Base-by-base conservation (phyloP, 2,888 invertebrate genomes). In the Notocelia uddmanniana region DNA sequence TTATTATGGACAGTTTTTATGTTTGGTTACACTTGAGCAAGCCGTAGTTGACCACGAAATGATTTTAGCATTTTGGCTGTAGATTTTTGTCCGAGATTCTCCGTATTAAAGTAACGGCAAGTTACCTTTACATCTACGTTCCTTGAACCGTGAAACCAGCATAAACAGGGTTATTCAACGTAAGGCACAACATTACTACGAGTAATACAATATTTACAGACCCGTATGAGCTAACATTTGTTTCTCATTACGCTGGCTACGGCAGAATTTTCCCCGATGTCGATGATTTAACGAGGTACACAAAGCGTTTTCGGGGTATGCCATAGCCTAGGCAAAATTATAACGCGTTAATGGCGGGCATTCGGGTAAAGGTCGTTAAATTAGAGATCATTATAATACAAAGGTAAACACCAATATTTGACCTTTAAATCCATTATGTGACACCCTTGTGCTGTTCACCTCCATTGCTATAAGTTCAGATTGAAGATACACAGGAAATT, bases 141-240 rank as follows among this genome's bases (percentile, higher is more conserved):
- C 10, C 31, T 31, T 52, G 34, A 34, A 10, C 15, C n/a, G 18
- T 37, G 15, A 67, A 60, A 54, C 55, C 19, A 57, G 55, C 55
- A 57, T 67, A 52, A 57, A 68, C 41, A 55, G 31, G 18, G 45
- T 66, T 60, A 59, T 66, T 45, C 48, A 60, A 34, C 21, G 66
- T 34, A 59, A 18, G 26, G 50, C 66, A 70, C 68, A 71, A 72
- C 63, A 67, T 72, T 75, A 75, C 34, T 69, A 71, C 13, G 60
- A 66, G 67, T 73, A 75, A 73, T 73, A 67, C 58, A 74, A 69
- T 74, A 75, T 85, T 85, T 84, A 81, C 81, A 72, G 68, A 77
- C 77, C 77, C 79, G 80, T 79, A 79, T 73, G 78, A 82, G 80
- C 81, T 72, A 86, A 88, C 81, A 84, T 88, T 86, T 87, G 82